These are phyloP conservation scores for Benitochromis conjunctus DNA, from an alignment of 2,113 vertebrate species.

Conservation along the genomic window DNA sequence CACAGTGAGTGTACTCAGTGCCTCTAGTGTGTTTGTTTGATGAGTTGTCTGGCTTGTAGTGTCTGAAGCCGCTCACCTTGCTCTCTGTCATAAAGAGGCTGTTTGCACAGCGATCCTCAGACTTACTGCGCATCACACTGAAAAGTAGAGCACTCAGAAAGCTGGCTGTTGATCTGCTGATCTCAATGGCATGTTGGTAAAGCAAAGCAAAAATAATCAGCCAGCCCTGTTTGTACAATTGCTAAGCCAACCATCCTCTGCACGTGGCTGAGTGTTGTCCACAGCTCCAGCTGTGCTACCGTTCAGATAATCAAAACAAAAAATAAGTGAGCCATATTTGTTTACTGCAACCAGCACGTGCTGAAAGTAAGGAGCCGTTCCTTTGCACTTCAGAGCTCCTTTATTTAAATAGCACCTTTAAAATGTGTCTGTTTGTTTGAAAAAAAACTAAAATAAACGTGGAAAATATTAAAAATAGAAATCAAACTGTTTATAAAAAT, in stretches of 20 bases:
- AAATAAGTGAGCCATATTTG: slow-evolving; percentile 11
- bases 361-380: fast-evolving
- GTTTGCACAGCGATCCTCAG: slow-evolving; percentile 75
- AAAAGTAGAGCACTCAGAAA: slow-evolving; percentile 58
- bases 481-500: background rate
- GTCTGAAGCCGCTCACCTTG: slow-evolving; percentile 68
- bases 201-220: slow-evolving; percentile 63
- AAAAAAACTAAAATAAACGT: background rate
- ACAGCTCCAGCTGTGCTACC: slow-evolving; percentile 27
- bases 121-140: slow-evolving; percentile 60
- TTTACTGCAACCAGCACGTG: background rate
- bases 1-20: slow-evolving; percentile 49
- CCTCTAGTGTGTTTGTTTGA: slow-evolving; percentile 68
- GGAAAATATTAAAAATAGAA: background rate
- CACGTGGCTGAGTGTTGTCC: slow-evolving; percentile 19
- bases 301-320: background rate
- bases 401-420: background rate
- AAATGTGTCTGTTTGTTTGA: background rate
- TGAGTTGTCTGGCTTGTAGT: slow-evolving; percentile 67
- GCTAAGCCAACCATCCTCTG: slow-evolving; percentile 30
- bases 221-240: slow-evolving; percentile 54
- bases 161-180: slow-evolving; percentile 62
- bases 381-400: background rate
- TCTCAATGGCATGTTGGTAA: slow-evolving; percentile 61
- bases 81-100: slow-evolving; percentile 73